Base-by-base conservation (phyloP, 2,888 invertebrate species). In the Phyllotreta striolata region DNA sequence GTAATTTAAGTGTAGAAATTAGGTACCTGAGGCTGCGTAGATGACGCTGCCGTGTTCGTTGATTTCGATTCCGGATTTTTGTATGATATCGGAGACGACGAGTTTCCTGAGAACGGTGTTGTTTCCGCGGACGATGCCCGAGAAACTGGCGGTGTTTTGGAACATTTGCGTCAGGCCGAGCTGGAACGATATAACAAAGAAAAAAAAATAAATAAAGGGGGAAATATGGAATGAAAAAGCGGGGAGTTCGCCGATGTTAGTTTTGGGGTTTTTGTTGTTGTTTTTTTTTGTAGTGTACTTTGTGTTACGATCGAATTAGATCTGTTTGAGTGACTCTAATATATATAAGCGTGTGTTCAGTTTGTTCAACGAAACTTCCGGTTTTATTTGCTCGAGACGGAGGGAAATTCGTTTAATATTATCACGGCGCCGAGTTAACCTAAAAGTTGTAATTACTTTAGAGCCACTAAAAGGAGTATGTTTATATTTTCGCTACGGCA, bases 41-140 rank as follows among this genome's bases (percentile, higher is more conserved):
- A 88, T 91, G 0, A 86, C 83, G 46, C 89, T 92, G 65, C 92
- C 93, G 46, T 88, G 82, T 77, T 93, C 93, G 71, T 90, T 90
- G 47, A 92, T 86, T 75, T 90, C 89, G 39, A 93, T 89, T 12
- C 91, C 92, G 47, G 89, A 85, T 74, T 91, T 88, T 79, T 93
- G 93, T 55, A 91, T 77, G 13, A 92, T 84, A 73, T 89, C 87
- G 8, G 90, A 88, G 0, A 93, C 87, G 52, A 84, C 84, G 35
- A 85, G 81, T 57, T 83, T 83, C 24, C 74, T 73, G 6, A 76
- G 66, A 43, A 73, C 63, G 13, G 74, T 71, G 13, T 69, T 79
- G 61, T 85, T 85, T 0, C 89, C 88, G n/a, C 87, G 82, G 0
- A 88, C 86, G 13, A 93, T 86, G 0, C 89, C 89, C 0, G 89